phyloP scores from a whole-genome alignment of 2,797 vertebrate species.

The Micropoecilia bifurca region DNA sequence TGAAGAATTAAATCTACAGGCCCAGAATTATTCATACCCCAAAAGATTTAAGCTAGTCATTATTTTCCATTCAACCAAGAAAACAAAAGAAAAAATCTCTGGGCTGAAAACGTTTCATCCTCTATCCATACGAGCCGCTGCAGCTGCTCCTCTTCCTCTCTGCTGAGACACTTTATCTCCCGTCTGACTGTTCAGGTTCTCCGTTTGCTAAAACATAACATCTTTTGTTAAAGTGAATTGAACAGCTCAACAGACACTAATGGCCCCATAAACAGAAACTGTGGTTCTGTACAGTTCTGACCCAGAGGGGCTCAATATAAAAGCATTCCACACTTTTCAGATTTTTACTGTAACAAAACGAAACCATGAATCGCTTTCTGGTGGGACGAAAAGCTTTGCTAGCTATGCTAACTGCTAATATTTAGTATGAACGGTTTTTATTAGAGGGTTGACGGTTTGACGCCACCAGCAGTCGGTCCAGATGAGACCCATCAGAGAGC shows the following conservation, averaged over 20 bases:
- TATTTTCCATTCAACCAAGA: background rate
- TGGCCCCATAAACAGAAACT: too few relatives aligned
- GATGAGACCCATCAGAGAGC: conserved; percentile 49
- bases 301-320: background rate
- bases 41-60: background rate
- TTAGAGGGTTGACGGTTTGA: too few relatives aligned
- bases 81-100: background rate
- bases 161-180: background rate
- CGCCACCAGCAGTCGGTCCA: conserved; percentile 9
- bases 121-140: background rate
- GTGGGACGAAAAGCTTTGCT: too few relatives aligned
- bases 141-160: background rate
- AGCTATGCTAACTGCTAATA: too few relatives aligned
- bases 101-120: background rate
- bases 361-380: background rate
- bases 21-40: background rate
- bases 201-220: too few relatives aligned
- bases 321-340: too few relatives aligned
- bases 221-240: too few relatives aligned
- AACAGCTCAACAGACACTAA: too few relatives aligned
- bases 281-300: background rate
- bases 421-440: too few relatives aligned
- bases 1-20: background rate
- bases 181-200: too few relatives aligned
- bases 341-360: background rate